Base-by-base conservation (phyloP, 2,797 vertebrate genomes). In the Buphagus erythrorhynchus region DNA sequence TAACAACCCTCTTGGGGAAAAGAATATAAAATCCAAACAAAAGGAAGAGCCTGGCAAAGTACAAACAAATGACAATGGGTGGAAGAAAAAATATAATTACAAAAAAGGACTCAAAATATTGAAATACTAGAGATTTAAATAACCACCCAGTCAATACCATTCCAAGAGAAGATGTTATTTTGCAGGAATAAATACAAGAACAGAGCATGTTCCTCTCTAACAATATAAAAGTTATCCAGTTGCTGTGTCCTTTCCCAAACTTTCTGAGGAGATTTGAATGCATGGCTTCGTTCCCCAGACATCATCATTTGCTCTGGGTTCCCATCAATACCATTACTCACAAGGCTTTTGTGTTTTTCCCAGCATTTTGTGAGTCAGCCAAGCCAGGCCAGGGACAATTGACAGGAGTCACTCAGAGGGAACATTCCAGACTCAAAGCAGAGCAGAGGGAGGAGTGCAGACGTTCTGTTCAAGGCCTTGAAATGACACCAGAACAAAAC, bases 281-380 rank as follows among this genome's bases (percentile, higher is more conserved):
- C 9, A 28, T 4, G 13, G 38, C 35, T 85, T 35, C 2, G 5
- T 74, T 87, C 90, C 58, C 57, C 86, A 92, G 83, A 21, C 57
- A 2, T 22, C 62, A 5, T 33, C 45, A 13, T 67, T 16, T 51
- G 52, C 16, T 54, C 68, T 48, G 45, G 46, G 22, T 65, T 95
- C 80, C 73, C 74, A 89, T 85, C 81, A 95, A 80, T 92, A 28
- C 22, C 68, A 82, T 95, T 96, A 95, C 59, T 90, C 81, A 72
- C 72, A 8, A 26, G 5, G 67, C 71, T 85, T 96, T 92, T 96
- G 74, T 85, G 18, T 13, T 87, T 67, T 72, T 29, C 36, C 46
- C 61, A 36, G 62, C 31, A 31, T 81, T 79, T 79, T 72, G 86
- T 91, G 90, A 95, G 58, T 91, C 92, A 95, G 80, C 88, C 90